Evolutionary conservation across 2,797 vertebrate genomes (phyloP), one percentile per base, ranked within the genome.

Genomic region (Bovichtus variegatus): DNA sequence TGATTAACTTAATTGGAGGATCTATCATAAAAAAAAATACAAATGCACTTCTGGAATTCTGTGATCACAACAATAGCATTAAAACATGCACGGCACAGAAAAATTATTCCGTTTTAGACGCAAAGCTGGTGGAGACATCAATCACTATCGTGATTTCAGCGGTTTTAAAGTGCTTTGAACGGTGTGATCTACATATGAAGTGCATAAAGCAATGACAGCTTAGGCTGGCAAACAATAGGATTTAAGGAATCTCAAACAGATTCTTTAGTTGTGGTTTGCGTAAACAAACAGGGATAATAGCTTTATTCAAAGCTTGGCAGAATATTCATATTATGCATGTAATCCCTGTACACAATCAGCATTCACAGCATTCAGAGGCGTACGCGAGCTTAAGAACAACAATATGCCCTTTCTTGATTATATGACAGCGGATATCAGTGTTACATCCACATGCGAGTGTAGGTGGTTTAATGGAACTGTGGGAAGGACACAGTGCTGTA

Each of bases 151-250:
- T 19, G 70, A 66, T 61, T 79, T 71, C 54, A 66, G 47, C 49
- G 50, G 34, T 78, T 87, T 85, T 44, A 62, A 84, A 85, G 66
- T 58, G 54, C 62, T 78, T 65, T 0, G 41, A 61, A 84, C n/a
- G 12, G 27, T 41, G 60, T 63, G 51, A 87, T 91, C 83, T 89
- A 82, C 87, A 90, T 85, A 88, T 85, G 74, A 89, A 92, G 72
- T 44, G 86, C 46, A 36, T 38, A 47, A 67, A 81, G 61, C 41
- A n/a, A 66, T 58, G 53, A 75, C 73, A 88, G 82, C 83, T 65
- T 21, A 27, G 49, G 75, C 66, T 68, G 66, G 58, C 65, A 80
- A 83, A 90, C 88, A 91, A 89, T 78, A 57, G 78, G 61, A 83
- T 44, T 71, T 63, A 72, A 64, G 62, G 76, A 80, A 85, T 81